A percentile compares a stretch with the other conserved stretches of the same genome.
Evolutionary conservation across 2,113 vertebrate genomes (phyloP).

Genomic region (Cryptoleucopteryx plumbea): DNA sequence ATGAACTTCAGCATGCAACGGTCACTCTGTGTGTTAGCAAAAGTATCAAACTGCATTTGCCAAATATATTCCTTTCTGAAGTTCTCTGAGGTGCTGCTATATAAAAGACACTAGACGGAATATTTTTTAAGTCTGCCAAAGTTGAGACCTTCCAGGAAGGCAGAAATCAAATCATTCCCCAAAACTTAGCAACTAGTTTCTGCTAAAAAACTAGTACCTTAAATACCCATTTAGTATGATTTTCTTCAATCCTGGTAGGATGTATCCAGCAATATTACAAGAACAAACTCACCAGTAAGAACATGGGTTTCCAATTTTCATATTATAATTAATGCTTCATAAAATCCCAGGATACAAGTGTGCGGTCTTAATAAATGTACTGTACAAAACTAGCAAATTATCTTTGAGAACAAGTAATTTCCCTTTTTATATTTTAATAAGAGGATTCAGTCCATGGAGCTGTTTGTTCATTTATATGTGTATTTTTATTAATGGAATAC

Average conservation of each 20-base stretch:
- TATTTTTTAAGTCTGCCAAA: neutral
- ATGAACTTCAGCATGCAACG: fast-evolving
- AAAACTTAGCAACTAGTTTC: neutral
- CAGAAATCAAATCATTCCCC: neutral
- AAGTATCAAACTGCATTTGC: neutral
- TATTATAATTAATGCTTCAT: neutral
- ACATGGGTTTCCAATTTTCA: neutral
- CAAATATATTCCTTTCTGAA: neutral
- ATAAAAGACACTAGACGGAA: neutral
- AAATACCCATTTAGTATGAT: neutral
- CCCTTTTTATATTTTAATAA: neutral
- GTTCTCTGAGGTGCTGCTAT: neutral
- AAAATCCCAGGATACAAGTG: neutral
- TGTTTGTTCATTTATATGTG: neutral
- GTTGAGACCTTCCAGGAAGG: neutral
- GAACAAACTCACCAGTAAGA: neutral
- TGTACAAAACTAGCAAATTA: neutral
- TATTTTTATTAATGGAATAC: neutral
- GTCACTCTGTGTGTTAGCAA: neutral
- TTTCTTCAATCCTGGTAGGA: neutral
- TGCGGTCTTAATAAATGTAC: neutral
- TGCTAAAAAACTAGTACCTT: neutral
- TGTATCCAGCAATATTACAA: neutral
- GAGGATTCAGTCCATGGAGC: neutral
- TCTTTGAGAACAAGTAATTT: neutral